Percentiles rank a stretch among this genome's conserved stretches.
phyloP scores from a whole-genome alignment of 2,113 vertebrate genomes.

The Cyprinodon brontotheroides region DNA sequence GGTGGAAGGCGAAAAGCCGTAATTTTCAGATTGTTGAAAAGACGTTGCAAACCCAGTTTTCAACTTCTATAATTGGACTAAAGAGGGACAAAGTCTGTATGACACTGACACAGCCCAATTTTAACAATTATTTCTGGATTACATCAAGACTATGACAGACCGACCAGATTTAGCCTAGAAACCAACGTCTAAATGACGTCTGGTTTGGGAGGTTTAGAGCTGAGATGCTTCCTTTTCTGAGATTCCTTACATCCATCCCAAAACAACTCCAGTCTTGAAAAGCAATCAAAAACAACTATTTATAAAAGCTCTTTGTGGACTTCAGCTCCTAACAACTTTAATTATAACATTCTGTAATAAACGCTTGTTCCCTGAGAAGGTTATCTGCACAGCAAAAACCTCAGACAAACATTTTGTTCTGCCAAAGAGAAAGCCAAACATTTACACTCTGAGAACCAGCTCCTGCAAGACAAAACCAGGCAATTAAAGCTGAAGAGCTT shows the following conservation, averaged over 20 bases:
- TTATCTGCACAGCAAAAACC: neutral
- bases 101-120: no score
- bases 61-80: no score
- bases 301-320: neutral
- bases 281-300: neutral
- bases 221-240: constrained; percentile 38
- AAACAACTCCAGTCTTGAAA: neutral
- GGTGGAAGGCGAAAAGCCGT: no score
- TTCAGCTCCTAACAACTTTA: neutral
- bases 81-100: no score
- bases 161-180: no score
- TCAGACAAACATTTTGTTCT: constrained; percentile 53
- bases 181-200: no score
- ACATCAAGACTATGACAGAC: no score
- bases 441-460: constrained; percentile 29
- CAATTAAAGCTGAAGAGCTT: constrained; percentile 63
- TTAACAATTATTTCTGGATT: no score
- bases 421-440: constrained; percentile 40
- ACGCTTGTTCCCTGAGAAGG: constrained; percentile 13
- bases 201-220: constrained; percentile 12
- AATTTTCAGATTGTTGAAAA: no score
- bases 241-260: neutral
- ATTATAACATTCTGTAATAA: constrained; percentile 2
- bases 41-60: no score
- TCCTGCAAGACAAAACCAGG: constrained; percentile 52